Evolutionary conservation across 2,888 invertebrate genomes (phyloP).

Genomic region (Noctua comes): DNA sequence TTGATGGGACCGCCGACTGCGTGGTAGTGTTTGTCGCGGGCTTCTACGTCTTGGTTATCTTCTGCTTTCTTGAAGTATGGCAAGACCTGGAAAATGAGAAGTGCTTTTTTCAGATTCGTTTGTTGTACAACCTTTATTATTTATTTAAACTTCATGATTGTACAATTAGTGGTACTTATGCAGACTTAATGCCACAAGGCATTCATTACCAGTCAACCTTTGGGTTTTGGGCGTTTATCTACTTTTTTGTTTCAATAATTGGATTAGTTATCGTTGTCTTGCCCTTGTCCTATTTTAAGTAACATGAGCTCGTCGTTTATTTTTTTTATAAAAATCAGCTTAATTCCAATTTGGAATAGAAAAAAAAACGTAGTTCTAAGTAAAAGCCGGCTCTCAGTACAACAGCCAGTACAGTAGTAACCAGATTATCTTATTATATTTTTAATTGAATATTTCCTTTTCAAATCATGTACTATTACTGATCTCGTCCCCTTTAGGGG

Average conservation of each 20-base stretch:
- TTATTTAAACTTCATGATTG: too few relatives aligned
- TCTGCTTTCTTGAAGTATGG: constrained; percentile 93
- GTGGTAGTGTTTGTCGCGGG: constrained; percentile 90
- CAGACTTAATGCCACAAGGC: too few relatives aligned
- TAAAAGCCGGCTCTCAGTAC: neutral
- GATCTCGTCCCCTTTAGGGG: neutral
- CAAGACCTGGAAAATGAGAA: constrained; percentile 84
- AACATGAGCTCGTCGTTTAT: rapidly evolving
- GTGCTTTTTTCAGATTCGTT: neutral
- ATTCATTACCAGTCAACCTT: too few relatives aligned
- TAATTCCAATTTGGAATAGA: neutral
- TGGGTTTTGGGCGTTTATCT: neutral
- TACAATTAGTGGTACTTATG: too few relatives aligned
- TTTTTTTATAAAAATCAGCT: neutral
- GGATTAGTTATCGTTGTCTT: neutral
- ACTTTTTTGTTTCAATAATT: neutral
- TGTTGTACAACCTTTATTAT: neutral
- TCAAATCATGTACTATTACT: neutral
- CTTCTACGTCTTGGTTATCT: constrained; percentile 90
- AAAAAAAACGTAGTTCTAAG: neutral
- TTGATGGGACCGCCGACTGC: constrained; percentile 91
- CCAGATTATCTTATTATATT: neutral
- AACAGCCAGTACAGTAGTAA: neutral
- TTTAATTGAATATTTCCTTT: neutral
- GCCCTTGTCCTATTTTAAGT: neutral